Conservation (phyloP, 2,113 vertebrate genomes). For the Siphamia tubifer region DNA sequence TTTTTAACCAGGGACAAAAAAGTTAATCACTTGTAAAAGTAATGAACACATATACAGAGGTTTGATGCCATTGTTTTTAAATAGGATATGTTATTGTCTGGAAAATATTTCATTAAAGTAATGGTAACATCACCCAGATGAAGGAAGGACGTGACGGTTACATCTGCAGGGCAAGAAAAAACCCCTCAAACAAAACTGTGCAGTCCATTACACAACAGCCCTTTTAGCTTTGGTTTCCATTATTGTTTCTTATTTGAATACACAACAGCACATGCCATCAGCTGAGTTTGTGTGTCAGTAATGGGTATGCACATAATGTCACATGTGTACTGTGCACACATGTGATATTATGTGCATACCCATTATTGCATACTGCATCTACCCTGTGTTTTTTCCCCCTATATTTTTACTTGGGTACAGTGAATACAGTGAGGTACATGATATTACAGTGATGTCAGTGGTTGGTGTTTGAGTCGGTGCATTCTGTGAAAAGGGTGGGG, state of each 20-base stretch:
- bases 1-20: background rate
- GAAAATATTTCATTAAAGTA: background rate
- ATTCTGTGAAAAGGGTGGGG: too few relatives aligned
- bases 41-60: too few relatives aligned
- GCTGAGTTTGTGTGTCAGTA: slow-evolving; percentile 4
- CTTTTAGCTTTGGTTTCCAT: too few relatives aligned
- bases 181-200: too few relatives aligned
- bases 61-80: background rate
- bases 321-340: background rate
- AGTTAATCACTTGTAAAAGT: too few relatives aligned
- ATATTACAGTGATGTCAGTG: too few relatives aligned
- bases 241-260: slow-evolving; percentile 11
- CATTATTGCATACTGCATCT: background rate
- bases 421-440: too few relatives aligned
- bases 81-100: background rate
- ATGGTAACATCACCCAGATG: background rate
- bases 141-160: background rate
- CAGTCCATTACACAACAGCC: background rate
- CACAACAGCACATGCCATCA: slow-evolving; percentile 18
- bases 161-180: too few relatives aligned
- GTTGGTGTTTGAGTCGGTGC: too few relatives aligned
- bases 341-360: background rate
- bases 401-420: too few relatives aligned
- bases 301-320: too few relatives aligned
- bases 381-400: background rate